Base-by-base conservation (phyloP, 2,888 invertebrate species). In the Colletes collaris region DNA sequence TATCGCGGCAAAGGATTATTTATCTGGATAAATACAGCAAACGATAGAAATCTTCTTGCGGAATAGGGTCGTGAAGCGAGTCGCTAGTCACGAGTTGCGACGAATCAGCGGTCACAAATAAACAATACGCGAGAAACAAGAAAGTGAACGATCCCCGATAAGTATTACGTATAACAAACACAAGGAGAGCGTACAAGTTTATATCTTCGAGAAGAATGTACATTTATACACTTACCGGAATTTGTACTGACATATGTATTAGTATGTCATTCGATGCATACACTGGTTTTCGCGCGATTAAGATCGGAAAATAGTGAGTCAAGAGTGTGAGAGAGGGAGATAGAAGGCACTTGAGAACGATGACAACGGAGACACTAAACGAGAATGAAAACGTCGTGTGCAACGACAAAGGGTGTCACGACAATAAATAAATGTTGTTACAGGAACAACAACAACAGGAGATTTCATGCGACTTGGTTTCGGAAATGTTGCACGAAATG, bases 261-360 rank as follows among this genome's bases (percentile, higher is more conserved):
- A 66, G 53, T 58, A 70, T 50, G 66, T 80, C 75, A 75, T 50
- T 75, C 64, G 68, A 56, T 64, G 80, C 70, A 62, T 71, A 76
- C 50, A 52, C 68, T 71, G 68, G 49, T 63, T 81, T 79, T 81
- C 80, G 60, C 67, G 71, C 59, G 60, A 71, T 71, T 75, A 16
- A 35, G 59, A 67, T 68, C 64, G 55, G 75, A 76, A 80, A 81
- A 71, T 52, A 79, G 55, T 35, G 66, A 66, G 46, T 77, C 10
- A 80, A 77, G 65, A 81, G 62, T 49, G 13, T n/a, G 69, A 56
- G 66, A 70, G 73, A 68, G 77, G 62, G 77, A 65, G 65, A 49
- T 65, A 75, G 65, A 86, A 86, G 86, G 86, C 86, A 85, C 85
- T 85, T 85, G 68, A 76, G 64, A 71, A 63, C 35, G 76, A 60